Percentiles rank a stretch among this genome's conserved stretches.
These are phyloP conservation scores for Drosophila rufa DNA, from an alignment of 1,140 invertebrate species.

Conservation along the genomic window DNA sequence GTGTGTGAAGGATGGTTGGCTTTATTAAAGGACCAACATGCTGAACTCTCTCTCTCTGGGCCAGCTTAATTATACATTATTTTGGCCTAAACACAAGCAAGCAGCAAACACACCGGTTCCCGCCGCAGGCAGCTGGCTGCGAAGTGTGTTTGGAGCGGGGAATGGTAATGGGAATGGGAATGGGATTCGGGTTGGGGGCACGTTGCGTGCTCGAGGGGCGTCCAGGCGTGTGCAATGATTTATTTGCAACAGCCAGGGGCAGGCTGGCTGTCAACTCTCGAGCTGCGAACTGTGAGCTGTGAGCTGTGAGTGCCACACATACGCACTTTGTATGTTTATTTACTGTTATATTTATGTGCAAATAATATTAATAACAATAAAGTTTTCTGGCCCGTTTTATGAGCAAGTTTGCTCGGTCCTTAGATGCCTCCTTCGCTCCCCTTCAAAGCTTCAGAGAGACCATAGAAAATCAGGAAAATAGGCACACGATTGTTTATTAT, in stretches of 20 bases:
- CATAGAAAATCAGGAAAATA: slow-evolving; percentile 31
- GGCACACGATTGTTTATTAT: slow-evolving; percentile 21
- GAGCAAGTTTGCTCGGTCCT: slow-evolving; percentile 42
- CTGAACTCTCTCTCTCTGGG: slow-evolving; percentile 21
- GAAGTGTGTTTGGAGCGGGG: not conserved
- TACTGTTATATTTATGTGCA: slow-evolving; percentile 60
- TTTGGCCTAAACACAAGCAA: slow-evolving; percentile 51
- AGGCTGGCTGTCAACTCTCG: slow-evolving; percentile 49
- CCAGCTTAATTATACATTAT: slow-evolving; percentile 62
- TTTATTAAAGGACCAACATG: slow-evolving; percentile 47
- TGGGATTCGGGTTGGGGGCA: slow-evolving; percentile 19
- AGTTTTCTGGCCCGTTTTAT: slow-evolving; percentile 58
- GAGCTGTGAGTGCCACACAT: slow-evolving; percentile 16
- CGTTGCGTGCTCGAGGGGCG: slow-evolving; percentile 55
- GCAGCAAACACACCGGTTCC: slow-evolving; percentile 18
- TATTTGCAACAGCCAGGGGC: slow-evolving; percentile 54
- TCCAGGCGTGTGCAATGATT: slow-evolving; percentile 65
- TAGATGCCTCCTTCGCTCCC: slow-evolving; percentile 11
- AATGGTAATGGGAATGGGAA: not conserved
- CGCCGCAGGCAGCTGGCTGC: slow-evolving; percentile 14
- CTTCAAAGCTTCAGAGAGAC: not conserved
- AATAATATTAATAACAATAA: slow-evolving; percentile 68
- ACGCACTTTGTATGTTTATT: slow-evolving; percentile 49
- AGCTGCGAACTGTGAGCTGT: slow-evolving; percentile 4
- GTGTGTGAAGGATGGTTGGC: slow-evolving; percentile 52